A percentile compares a stretch with the other conserved stretches of the same genome.
Evolutionary conservation across 2,888 invertebrate species (phyloP).

Genomic region (Lymantria dispar): DNA sequence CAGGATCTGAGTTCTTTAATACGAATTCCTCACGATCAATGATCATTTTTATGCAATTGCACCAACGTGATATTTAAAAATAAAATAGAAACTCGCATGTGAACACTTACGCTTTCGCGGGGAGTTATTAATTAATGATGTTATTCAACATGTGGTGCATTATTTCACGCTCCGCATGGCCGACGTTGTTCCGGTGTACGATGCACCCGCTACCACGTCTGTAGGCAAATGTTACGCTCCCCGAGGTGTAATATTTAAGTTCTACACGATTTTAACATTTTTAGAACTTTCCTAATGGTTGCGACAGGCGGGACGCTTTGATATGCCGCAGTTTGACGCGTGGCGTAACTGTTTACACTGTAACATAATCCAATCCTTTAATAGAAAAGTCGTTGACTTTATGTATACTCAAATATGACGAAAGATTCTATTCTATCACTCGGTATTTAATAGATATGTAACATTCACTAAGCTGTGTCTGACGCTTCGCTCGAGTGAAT

Average conservation of each 20-base stretch:
- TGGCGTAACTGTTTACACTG: conserved; percentile 57
- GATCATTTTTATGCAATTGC: no score
- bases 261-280: conserved; percentile 75
- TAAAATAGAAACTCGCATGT: conserved; percentile 49
- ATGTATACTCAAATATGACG: conserved; percentile 8
- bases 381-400: conserved; percentile 28
- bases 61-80: no score
- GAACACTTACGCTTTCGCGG: conserved; percentile 75
- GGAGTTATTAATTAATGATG: conserved; percentile 67
- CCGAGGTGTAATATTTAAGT: conserved; percentile 51
- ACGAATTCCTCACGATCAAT: no score
- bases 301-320: conserved; percentile 51
- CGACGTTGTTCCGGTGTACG: conserved; percentile 57
- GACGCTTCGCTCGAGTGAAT: no score
- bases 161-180: conserved; percentile 63
- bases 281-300: conserved; percentile 57
- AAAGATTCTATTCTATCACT: conserved; percentile 14
- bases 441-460: neutral
- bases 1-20: no score
- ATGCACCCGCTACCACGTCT: conserved; percentile 30
- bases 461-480: no score
- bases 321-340: conserved; percentile 55
- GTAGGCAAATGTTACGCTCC: conserved; percentile 26
- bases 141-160: conserved; percentile 75
- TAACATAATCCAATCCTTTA: conserved; percentile 47